A percentile compares a stretch with the other conserved stretches of the same genome.
Evolutionary conservation across 1,140 invertebrate species (phyloP).

Genomic region (Achatina immaculata): DNA sequence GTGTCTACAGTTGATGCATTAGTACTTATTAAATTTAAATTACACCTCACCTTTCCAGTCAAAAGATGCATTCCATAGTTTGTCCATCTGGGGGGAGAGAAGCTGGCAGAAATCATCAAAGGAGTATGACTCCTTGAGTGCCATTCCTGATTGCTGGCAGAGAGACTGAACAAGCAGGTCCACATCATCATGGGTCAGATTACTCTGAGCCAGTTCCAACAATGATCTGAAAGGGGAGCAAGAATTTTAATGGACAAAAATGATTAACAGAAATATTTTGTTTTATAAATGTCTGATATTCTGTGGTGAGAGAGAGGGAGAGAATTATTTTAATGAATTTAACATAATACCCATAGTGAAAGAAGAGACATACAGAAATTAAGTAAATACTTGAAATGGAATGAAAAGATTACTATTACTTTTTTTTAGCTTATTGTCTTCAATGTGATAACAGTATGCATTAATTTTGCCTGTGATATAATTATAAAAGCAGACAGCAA

Average conservation of each 20-base stretch:
- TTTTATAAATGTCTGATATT: no score
- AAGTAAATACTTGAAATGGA: not conserved
- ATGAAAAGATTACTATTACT: not conserved
- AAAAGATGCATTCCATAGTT: constrained; percentile 59
- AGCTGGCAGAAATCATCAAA: constrained; percentile 87
- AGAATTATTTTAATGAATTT: not conserved
- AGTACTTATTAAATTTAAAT: no score
- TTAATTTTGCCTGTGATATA: no score
- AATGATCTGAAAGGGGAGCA: constrained; percentile 79
- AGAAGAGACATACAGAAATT: no score
- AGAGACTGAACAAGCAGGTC: constrained; percentile 86
- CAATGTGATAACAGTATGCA: no score
- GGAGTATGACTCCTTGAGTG: constrained; percentile 90
- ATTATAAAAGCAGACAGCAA: no score
- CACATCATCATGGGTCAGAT: constrained; percentile 53
- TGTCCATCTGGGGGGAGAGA: constrained; percentile 94
- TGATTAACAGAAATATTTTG: not conserved
- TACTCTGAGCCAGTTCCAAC: constrained; percentile 89
- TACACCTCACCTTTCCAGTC: constrained; percentile 65
- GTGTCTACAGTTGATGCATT: no score
- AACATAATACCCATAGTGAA: not conserved
- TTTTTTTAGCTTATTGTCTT: not conserved
- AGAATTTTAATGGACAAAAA: constrained; percentile 70
- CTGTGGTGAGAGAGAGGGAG: not conserved
- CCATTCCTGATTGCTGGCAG: constrained; percentile 91